Conservation (phyloP, 2,888 invertebrate species). For the Limnephilus marmoratus region DNA sequence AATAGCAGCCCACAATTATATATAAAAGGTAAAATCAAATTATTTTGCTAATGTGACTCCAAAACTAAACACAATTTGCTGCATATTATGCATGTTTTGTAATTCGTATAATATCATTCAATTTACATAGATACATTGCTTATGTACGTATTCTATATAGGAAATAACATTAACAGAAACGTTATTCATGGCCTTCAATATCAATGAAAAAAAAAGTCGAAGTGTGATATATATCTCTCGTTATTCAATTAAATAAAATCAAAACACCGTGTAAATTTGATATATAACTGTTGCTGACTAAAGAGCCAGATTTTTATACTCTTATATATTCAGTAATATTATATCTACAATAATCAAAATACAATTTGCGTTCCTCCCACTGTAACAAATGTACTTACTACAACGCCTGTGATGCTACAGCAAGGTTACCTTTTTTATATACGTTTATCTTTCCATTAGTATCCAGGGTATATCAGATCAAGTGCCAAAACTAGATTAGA, state of each 20-base stretch:
- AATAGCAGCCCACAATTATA: neutral
- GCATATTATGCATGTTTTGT: neutral
- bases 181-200: neutral
- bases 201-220: neutral
- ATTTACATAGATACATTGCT: neutral
- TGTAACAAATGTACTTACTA: no score
- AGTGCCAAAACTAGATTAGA: no score
- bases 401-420: no score
- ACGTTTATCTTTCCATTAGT: no score
- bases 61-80: neutral
- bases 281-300: neutral
- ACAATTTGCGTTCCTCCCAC: no score
- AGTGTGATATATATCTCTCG: neutral
- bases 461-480: no score
- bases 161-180: neutral
- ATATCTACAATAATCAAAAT: no score
- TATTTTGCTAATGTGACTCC: neutral
- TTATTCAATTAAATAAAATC: neutral
- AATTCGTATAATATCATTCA: neutral
- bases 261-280: neutral
- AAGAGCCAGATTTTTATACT: neutral
- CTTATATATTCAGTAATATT: no score
- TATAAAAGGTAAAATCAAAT: neutral
- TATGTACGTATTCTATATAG: neutral
- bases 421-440: no score